A percentile compares a stretch with the other conserved stretches of the same genome.
Evolutionary conservation across 2,888 invertebrate genomes (phyloP).

Genomic region (Temnothorax rugatulus): DNA sequence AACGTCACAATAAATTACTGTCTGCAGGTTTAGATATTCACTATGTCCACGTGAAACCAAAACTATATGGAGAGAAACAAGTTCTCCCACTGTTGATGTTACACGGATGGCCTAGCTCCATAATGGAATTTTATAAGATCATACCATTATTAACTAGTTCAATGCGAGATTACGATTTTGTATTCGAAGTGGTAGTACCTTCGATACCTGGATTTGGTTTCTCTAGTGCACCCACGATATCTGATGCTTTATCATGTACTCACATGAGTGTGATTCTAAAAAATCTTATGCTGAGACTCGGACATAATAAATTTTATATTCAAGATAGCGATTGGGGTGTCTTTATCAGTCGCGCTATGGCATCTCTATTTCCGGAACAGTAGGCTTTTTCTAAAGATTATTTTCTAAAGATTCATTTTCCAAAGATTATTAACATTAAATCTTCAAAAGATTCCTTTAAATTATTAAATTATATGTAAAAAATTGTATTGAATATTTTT

Average conservation of each 20-base stretch:
- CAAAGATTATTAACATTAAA: background rate
- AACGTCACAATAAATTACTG: background rate
- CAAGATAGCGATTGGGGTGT: slow-evolving; percentile 90
- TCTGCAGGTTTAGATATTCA: slow-evolving; percentile 90
- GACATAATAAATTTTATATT: slow-evolving; percentile 87
- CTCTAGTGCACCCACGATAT: no score
- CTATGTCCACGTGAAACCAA: slow-evolving; percentile 91
- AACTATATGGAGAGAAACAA: slow-evolving; percentile 80
- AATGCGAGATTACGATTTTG: slow-evolving; percentile 87
- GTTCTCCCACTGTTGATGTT: slow-evolving; percentile 90
- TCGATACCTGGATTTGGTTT: slow-evolving; percentile 90
- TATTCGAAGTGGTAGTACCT: slow-evolving; percentile 90
- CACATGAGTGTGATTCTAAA: slow-evolving; percentile 86
- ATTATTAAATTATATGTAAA: background rate
- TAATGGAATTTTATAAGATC: slow-evolving; percentile 93
- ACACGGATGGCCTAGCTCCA: slow-evolving; percentile 95
- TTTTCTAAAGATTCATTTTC: background rate
- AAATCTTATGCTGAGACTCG: slow-evolving; percentile 88
- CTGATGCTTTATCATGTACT: slow-evolving; percentile 79
- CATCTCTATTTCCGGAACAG: slow-evolving; percentile 86
- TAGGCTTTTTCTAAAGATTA: slow-evolving; percentile 53
- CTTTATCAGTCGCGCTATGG: slow-evolving; percentile 86
- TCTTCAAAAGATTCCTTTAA: background rate
- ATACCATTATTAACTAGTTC: slow-evolving; percentile 89
- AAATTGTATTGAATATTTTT: background rate